These are phyloP conservation scores for Cottus gobio DNA, from an alignment of 2,113 vertebrate genomes.

Conservation along the genomic window DNA sequence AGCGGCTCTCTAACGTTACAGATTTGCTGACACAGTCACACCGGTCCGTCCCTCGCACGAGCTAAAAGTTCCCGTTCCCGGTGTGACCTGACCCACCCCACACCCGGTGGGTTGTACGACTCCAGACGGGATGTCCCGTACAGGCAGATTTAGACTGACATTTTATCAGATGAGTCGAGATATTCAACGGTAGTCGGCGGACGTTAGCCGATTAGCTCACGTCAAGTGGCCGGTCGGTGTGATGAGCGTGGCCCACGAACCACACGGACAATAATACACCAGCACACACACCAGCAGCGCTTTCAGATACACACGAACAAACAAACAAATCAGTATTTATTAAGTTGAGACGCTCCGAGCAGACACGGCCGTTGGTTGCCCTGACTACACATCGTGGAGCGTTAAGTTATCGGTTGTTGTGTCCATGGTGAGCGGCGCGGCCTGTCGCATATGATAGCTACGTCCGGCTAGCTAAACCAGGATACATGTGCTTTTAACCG, in stretches of 20 bases:
- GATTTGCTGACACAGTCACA: conserved; percentile 69
- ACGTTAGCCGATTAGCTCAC: conserved; percentile 53
- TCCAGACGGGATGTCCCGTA: neutral
- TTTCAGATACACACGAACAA: neutral
- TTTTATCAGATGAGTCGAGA: neutral
- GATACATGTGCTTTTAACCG: fast-evolving
- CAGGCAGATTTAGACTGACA: neutral
- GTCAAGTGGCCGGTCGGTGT: conserved; percentile 2
- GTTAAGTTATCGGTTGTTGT: conserved; percentile 20
- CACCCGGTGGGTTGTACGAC: fast-evolving
- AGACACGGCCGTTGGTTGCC: neutral
- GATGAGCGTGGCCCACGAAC: neutral
- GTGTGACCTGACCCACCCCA: neutral
- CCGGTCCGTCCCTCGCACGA: neutral
- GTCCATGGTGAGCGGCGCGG: conserved; percentile 16
- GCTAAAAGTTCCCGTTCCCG: neutral
- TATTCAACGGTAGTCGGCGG: neutral
- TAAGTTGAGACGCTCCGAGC: neutral
- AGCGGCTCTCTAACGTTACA: conserved; percentile 21
- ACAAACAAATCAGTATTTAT: neutral
- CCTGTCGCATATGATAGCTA: neutral
- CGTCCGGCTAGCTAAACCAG: neutral
- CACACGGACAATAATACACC: neutral
- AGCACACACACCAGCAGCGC: fast-evolving
- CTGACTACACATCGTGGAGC: neutral